Evolutionary conservation across 2,888 invertebrate species (phyloP), one percentile per base, ranked within the genome.

Genomic region (Mactromeris polynyma): DNA sequence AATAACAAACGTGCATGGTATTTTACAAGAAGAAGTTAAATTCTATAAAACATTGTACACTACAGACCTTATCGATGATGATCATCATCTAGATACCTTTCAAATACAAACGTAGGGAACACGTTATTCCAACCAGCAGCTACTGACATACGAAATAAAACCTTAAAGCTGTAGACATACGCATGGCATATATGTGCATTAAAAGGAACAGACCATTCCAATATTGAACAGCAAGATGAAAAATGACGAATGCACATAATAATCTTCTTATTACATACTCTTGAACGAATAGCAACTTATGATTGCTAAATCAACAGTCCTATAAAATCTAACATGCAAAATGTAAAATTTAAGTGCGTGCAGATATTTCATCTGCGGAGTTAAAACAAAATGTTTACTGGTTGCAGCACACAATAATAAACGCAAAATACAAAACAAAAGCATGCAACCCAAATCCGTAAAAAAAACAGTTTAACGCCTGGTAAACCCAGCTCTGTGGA

Each of bases 111-210:
- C n/a, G n/a, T n/a, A n/a, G n/a, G n/a, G n/a, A n/a, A n/a, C n/a
- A n/a, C n/a, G n/a, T n/a, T n/a, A 97, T 99, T 99, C 99, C 99
- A 99, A 78, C 99, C 99, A 31, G 99, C 99, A 92, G 99, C 99
- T 51, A 99, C 99, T 98, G 99, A 98, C 94, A 99, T 97, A 94
- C 98, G 98, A 83, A 97, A 95, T 90, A 97, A 90, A 84, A 99
- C 97, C 97, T 99, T 98, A 98, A 99, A 99, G 96, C 99, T 99
- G 99, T 97, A 64, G 99, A 99, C 99, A 99, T 99, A 94, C 99
- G 99, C 94, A 99, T 98, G 96, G 99, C 99, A 97, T 99, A 99
- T 96, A 99, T 99, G 97, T 99, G 99, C 77, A 99, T 99, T 94
- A 99, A 98, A 93, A 99, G 97, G 89, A 98, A 98, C 88, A 99